phyloP scores from a whole-genome alignment of 2,797 vertebrate species.

The Ctenopoma kingsleyae region DNA sequence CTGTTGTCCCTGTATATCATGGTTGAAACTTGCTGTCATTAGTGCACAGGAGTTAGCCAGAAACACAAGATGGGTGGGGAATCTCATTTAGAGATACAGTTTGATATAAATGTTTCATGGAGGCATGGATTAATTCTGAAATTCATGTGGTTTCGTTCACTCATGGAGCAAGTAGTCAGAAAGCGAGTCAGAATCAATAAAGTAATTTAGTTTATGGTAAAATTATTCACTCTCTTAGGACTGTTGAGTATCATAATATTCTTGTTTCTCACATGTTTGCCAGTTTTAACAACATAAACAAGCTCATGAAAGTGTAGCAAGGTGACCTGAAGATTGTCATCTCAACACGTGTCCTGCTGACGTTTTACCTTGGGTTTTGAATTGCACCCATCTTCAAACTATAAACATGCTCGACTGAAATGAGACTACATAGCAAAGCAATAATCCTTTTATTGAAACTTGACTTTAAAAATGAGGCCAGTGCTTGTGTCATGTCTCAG shows the following conservation, averaged over 20 bases:
- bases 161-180: slow-evolving; percentile 11
- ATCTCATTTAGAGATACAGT: slow-evolving; percentile 12
- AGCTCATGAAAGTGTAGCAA: background rate
- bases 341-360: background rate
- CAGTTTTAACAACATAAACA: background rate
- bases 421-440: background rate
- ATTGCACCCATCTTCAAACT: background rate
- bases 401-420: background rate
- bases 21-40: slow-evolving; percentile 62
- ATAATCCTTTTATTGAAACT: slow-evolving; percentile 13
- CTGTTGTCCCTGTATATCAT: slow-evolving; percentile 53
- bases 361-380: background rate
- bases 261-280: slow-evolving; percentile 1
- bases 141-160: slow-evolving; percentile 16
- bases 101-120: slow-evolving; percentile 13
- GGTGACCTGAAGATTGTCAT: background rate
- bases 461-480: background rate
- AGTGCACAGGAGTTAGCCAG: slow-evolving; percentile 32
- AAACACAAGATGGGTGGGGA: slow-evolving; percentile 40
- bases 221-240: slow-evolving; percentile 16
- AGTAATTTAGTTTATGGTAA: slow-evolving; percentile 41
- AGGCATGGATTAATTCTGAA: slow-evolving; percentile 19
- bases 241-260: slow-evolving; percentile 12
- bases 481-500: slow-evolving; percentile 8
- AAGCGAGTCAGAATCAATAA: slow-evolving; percentile 36